Percentiles rank a stretch among this genome's conserved stretches.
Evolutionary conservation across 2,888 invertebrate species (phyloP).

Genomic region (Sympetrum striolatum): DNA sequence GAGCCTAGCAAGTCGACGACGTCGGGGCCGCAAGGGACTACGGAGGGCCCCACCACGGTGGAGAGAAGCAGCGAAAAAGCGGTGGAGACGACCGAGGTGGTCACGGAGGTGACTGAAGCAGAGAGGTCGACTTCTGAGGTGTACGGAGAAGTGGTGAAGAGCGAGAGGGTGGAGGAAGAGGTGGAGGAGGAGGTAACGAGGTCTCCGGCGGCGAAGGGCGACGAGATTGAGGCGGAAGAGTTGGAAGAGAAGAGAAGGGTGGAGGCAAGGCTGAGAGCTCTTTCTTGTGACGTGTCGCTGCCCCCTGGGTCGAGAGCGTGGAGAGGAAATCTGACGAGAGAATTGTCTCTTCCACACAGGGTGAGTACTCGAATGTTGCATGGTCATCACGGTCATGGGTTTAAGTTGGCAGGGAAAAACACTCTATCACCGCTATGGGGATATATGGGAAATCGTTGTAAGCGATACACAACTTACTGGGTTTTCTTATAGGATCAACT

Average conservation of each 20-base stretch:
- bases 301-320: slow-evolving; percentile 19
- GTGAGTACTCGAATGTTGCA: not conserved
- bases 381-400: too few relatives aligned
- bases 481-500: too few relatives aligned
- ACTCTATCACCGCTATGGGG: too few relatives aligned
- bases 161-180: not conserved
- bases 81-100: not conserved
- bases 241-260: slow-evolving; percentile 23
- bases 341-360: slow-evolving; percentile 7
- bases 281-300: slow-evolving; percentile 16
- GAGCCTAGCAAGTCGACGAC: not conserved
- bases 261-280: slow-evolving; percentile 17
- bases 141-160: slow-evolving; percentile 30
- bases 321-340: slow-evolving; percentile 12
- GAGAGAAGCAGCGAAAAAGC: not conserved
- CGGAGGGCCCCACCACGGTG: not conserved
- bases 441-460: too few relatives aligned
- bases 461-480: too few relatives aligned
- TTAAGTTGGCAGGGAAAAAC: too few relatives aligned
- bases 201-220: not conserved
- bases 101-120: not conserved
- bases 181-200: not conserved
- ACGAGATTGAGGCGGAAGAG: not conserved
- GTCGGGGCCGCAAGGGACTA: not conserved
- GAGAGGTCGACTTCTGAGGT: slow-evolving; percentile 18